phyloP scores from a whole-genome alignment of 2,888 invertebrate genomes.

The Acanthococcus lagerstroemiae region DNA sequence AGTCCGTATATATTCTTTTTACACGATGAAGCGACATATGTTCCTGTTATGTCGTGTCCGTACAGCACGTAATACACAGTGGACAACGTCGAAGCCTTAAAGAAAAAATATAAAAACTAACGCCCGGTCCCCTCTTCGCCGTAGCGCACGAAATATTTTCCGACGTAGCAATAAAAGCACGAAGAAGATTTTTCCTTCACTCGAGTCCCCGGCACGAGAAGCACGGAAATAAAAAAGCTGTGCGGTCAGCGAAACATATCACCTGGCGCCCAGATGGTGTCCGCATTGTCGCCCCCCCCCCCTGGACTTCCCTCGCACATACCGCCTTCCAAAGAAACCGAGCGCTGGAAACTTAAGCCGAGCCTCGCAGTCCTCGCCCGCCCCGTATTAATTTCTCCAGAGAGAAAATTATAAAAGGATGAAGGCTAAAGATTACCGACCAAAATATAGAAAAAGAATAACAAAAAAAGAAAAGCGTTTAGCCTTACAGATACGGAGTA shows the following conservation, averaged over 20 bases:
- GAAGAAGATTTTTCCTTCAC: conserved; percentile 19
- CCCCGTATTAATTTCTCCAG: conserved; percentile 26
- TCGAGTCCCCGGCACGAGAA: neutral
- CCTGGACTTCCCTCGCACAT: neutral
- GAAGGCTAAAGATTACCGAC: conserved; percentile 2
- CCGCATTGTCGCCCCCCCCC: conserved; percentile 24
- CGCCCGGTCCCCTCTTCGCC: conserved; percentile 1
- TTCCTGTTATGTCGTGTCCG: conserved; percentile 24
- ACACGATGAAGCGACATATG: conserved; percentile 22
- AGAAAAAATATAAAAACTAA: conserved; percentile 1
- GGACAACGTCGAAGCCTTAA: conserved; percentile 22
- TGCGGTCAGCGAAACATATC: conserved; percentile 32
- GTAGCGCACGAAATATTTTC: conserved; percentile 19
- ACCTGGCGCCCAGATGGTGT: conserved; percentile 32
- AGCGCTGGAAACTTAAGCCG: conserved; percentile 19
- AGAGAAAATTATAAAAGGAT: conserved; percentile 25
- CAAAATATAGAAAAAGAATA: neutral
- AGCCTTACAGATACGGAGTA: too few species aligned
- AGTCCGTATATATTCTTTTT: conserved; percentile 10
- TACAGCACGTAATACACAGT: conserved; percentile 26
- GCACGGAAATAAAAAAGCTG: conserved; percentile 24
- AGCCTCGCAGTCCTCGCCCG: too few species aligned
- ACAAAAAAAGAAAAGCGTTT: neutral
- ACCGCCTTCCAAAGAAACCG: conserved; percentile 3
- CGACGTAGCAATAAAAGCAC: conserved; percentile 29